Evolutionary conservation across 1,140 invertebrate species (phyloP), one percentile per base, ranked within the genome.

Genomic region (Dendrolimus kikuchii): DNA sequence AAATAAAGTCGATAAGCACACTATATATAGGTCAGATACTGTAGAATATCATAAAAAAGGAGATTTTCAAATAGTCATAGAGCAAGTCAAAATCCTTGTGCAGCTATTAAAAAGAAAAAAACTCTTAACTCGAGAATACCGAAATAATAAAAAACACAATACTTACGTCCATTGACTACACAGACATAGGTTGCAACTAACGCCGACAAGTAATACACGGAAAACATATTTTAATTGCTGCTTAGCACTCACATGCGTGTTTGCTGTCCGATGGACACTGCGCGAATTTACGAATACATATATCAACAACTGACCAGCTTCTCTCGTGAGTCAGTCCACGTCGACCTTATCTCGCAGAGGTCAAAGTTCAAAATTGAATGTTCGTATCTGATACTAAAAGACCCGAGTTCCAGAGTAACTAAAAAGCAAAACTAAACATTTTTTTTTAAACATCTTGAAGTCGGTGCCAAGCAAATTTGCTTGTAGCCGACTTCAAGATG

Each of bases 161-260:
- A 52, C 50, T 52, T 52, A 52, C 50, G 50, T 52, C 50, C 50
- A 52, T 52, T 45, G 38, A 45, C 50, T 9, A 52, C 10, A 40
- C 50, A 52, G 50, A 38, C 41, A 38, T 37, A 38, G 7, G 38
- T 38, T 10, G 43, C 50, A 23, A 52, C 23, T 10, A 23, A 52
- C 43, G n/a, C 9, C 43, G 39, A 52, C 36, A 9, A 52, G 6
- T 39, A 52, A 37, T 45, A 52, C 23, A 23, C 23, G 23, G 23
- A 52, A 45, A 45, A 39, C 50, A 52, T 52, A 8, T 39, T 51
- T 43, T 6, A 36, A 45, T 43, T 43, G 8, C 7, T n/a, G 23
- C 37, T 43, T 38, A 38, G 5, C 6, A 42, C 50, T 42, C 8
- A 38, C 36, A 44, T 7, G 2, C 43, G 9, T 9, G 42, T 39